phyloP scores from a whole-genome alignment of 2,888 invertebrate genomes.

The Ophioninae sp. region DNA sequence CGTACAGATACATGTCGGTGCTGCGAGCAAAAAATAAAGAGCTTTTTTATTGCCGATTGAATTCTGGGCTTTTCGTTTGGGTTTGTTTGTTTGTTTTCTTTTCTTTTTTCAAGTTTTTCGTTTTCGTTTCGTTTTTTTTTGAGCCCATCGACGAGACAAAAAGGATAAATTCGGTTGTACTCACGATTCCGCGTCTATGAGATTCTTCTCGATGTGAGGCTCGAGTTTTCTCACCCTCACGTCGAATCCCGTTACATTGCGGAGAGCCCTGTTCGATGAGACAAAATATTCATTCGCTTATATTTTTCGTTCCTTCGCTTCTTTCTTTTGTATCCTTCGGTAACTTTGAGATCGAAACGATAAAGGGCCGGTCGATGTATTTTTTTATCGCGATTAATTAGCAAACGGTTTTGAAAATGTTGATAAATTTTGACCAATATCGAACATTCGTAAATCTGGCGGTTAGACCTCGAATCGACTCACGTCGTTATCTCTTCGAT shows the following conservation, averaged over 20 bases:
- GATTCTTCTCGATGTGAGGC: slow-evolving; percentile 86
- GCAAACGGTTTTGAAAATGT: too few relatives aligned
- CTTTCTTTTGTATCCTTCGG: too few relatives aligned
- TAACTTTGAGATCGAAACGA: too few relatives aligned
- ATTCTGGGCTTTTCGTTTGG: neutral
- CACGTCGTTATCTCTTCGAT: slow-evolving; percentile 87
- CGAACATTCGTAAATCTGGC: too few relatives aligned
- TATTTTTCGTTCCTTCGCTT: neutral
- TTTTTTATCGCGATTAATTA: too few relatives aligned
- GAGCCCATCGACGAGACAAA: neutral
- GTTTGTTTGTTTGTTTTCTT: neutral
- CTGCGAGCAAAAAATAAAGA: slow-evolving; percentile 81
- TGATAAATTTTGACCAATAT: too few relatives aligned
- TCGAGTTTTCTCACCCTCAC: slow-evolving; percentile 90
- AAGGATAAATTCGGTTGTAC: slow-evolving; percentile 72
- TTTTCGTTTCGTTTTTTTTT: neutral
- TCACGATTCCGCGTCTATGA: slow-evolving; percentile 87
- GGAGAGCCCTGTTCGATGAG: slow-evolving; percentile 82
- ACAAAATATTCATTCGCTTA: neutral
- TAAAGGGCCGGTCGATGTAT: too few relatives aligned
- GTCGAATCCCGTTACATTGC: slow-evolving; percentile 89
- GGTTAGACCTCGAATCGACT: slow-evolving; percentile 67
- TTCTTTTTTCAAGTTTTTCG: slow-evolving; percentile 19
- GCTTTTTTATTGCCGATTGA: neutral
- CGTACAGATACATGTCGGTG: slow-evolving; percentile 93